Conservation (phyloP, 2,888 invertebrate species). For the Plagodis pulveraria region DNA sequence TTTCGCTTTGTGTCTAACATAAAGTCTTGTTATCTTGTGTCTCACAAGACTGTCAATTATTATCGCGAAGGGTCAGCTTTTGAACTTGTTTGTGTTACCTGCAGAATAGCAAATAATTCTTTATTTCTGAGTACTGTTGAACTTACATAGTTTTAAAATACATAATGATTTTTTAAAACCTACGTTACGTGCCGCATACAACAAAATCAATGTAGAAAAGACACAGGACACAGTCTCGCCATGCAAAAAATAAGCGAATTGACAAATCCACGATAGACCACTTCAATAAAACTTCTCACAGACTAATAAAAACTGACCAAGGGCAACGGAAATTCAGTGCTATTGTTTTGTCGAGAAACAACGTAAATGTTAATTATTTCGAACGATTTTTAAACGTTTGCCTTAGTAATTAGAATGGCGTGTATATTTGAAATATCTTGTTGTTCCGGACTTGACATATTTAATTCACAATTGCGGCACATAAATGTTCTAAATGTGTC, state of each 20-base stretch:
- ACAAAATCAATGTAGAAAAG: neutral
- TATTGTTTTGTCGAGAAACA: slow-evolving; percentile 23
- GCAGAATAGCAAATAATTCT: too few species aligned
- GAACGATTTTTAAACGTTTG: slow-evolving; percentile 17
- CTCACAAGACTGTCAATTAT: too few species aligned
- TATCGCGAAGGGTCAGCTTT: too few species aligned
- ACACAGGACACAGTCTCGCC: slow-evolving; percentile 7
- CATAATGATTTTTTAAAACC: neutral
- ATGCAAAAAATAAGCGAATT: slow-evolving; percentile 15
- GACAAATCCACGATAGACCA: slow-evolving; percentile 13
- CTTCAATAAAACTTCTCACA: slow-evolving; percentile 25
- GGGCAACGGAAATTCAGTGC: slow-evolving; percentile 25
- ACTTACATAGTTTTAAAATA: too few species aligned
- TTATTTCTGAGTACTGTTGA: too few species aligned
- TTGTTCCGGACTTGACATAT: slow-evolving; percentile 10
- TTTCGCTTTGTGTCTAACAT: too few species aligned
- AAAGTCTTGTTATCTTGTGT: too few species aligned
- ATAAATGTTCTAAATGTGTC: slow-evolving; percentile 19
- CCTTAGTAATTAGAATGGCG: slow-evolving; percentile 8
- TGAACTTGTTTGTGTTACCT: too few species aligned
- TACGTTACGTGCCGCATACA: too few species aligned
- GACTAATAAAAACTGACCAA: slow-evolving; percentile 29
- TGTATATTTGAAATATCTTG: slow-evolving; percentile 2
- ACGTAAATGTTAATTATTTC: slow-evolving; percentile 5
- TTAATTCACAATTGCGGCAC: slow-evolving; percentile 9